Percentiles rank a stretch among this genome's conserved stretches.
phyloP scores from a whole-genome alignment of 1,140 invertebrate genomes.

The Drosophila truncata region DNA sequence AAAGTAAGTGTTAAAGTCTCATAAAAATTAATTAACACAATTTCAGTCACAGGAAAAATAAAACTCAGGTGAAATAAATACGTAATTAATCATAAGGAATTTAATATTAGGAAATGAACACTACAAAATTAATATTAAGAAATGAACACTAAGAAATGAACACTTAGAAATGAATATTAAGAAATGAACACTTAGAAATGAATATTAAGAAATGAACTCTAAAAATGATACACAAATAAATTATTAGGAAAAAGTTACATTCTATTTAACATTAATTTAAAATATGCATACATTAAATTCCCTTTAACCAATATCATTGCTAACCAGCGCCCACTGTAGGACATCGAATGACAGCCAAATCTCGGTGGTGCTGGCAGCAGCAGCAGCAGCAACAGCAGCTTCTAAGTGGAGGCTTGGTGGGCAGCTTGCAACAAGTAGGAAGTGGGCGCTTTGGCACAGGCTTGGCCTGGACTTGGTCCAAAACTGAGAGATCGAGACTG shows the following conservation, averaged over 20 bases:
- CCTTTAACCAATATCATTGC: not conserved
- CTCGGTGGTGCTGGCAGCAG: conserved; percentile 39
- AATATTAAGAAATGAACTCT: not conserved
- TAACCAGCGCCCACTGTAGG: conserved; percentile 8
- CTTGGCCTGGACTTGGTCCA: conserved; percentile 65
- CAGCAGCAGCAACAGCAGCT: conserved; percentile 23
- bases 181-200: not conserved
- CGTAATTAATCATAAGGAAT: not conserved
- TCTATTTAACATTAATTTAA: not conserved
- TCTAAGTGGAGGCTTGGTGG: conserved; percentile 43
- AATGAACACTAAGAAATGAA: not conserved
- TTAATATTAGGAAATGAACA: not conserved
- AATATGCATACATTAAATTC: not conserved
- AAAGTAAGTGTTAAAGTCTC: not conserved
- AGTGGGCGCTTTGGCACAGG: conserved; percentile 77
- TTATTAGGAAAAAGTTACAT: not conserved
- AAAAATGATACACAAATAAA: too few relatives aligned
- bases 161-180: not conserved
- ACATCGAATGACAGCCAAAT: conserved; percentile 50
- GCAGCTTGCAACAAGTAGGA: conserved; percentile 71
- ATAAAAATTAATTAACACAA: not conserved
- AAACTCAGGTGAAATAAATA: not conserved
- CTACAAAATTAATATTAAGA: not conserved
- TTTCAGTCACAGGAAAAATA: not conserved
- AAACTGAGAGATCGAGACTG: conserved; percentile 43